phyloP scores from a whole-genome alignment of 1,140 invertebrate species.

The Penaeus indicus region DNA sequence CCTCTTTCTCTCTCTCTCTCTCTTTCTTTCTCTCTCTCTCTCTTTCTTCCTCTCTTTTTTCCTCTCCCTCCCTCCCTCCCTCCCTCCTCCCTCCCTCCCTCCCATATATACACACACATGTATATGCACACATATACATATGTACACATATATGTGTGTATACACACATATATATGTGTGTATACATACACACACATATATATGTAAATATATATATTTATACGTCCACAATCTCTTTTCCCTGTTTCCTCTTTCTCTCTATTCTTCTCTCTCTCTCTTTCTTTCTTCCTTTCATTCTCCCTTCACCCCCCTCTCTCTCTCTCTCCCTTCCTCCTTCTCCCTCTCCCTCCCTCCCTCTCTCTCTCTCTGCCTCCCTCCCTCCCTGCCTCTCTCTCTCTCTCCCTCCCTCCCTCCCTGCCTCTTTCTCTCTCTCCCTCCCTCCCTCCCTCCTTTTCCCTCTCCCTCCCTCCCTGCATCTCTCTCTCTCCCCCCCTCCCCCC shows the following conservation, averaged over 20 bases:
- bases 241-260: slow-evolving; percentile 11
- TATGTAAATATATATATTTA: too few species aligned
- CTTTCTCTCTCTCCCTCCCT: slow-evolving; percentile 3
- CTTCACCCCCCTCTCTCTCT: too few species aligned
- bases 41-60: not conserved
- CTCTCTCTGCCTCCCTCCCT: too few species aligned
- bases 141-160: slow-evolving; percentile 11
- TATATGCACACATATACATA: too few species aligned
- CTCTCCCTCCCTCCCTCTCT: slow-evolving; percentile 9
- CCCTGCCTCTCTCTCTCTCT: too few species aligned
- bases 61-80: not conserved
- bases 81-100: not conserved
- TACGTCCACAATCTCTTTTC: too few species aligned
- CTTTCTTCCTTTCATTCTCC: too few species aligned
- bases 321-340: slow-evolving; percentile 1
- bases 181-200: too few species aligned
- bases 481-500: not conserved
- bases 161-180: slow-evolving; percentile 12
- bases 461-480: not conserved
- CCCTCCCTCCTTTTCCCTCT: slow-evolving; percentile 9
- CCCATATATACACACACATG: too few species aligned
- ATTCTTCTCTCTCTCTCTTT: slow-evolving; percentile 4
- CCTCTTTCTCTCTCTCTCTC: not conserved
- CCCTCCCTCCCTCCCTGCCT: slow-evolving; percentile 2
- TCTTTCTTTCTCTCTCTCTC: not conserved